Evolutionary conservation across 2,113 vertebrate species (phyloP).

Genomic region (Passer domesticus): DNA sequence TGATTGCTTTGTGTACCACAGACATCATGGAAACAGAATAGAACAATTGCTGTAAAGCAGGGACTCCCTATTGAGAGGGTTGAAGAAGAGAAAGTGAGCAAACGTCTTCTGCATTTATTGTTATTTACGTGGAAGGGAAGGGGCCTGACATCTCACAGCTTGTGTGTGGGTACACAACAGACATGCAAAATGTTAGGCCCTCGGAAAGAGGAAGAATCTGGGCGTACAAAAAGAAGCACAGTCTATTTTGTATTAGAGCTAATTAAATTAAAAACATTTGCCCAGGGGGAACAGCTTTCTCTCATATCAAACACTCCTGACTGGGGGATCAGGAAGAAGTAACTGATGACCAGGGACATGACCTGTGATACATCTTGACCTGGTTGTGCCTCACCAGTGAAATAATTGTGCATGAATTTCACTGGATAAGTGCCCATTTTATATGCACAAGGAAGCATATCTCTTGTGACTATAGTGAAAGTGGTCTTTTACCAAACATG

Average conservation of each 20-base stretch:
- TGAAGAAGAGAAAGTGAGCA: background rate
- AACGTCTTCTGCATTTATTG: background rate
- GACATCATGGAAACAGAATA: background rate
- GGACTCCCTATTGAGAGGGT: background rate
- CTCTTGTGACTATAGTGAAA: background rate
- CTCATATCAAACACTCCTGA: fast-evolving
- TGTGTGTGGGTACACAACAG: background rate
- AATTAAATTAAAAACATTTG: background rate
- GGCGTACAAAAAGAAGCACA: background rate
- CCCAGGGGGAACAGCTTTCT: background rate
- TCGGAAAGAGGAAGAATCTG: background rate
- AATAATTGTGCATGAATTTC: background rate
- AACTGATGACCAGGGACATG: background rate
- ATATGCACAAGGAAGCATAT: background rate
- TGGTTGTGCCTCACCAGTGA: background rate
- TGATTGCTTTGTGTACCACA: background rate
- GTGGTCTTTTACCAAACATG: background rate
- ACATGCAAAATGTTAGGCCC: background rate
- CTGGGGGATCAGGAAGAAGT: background rate
- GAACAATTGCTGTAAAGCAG: background rate
- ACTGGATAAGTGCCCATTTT: background rate
- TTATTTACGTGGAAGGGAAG: background rate
- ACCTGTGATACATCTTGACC: background rate
- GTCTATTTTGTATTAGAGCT: background rate
- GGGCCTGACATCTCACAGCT: background rate